Percentiles rank a stretch among this genome's conserved stretches.
These are phyloP conservation scores for Hypomecis atomaria DNA, from an alignment of 2,888 invertebrate genomes.

Conservation along the genomic window DNA sequence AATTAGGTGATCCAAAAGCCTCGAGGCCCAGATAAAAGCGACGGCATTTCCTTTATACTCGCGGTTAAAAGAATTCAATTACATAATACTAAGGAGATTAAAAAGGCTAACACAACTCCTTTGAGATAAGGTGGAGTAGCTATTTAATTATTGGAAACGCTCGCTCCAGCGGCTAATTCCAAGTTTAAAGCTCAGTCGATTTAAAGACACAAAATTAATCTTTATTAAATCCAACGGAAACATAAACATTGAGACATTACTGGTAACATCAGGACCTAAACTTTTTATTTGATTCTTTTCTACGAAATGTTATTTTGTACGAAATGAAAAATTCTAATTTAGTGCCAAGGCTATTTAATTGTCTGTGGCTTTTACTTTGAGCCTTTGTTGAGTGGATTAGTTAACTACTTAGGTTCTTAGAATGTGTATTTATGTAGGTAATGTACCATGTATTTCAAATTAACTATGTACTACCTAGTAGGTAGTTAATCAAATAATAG, in stretches of 20 bases:
- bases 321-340: not conserved
- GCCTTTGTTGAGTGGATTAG: not conserved
- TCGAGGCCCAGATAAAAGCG: slow-evolving; percentile 71
- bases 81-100: slow-evolving; percentile 79
- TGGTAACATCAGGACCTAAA: not conserved
- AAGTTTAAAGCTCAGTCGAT: slow-evolving; percentile 53
- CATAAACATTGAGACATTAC: not conserved
- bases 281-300: not conserved
- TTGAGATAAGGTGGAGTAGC: slow-evolving; percentile 67
- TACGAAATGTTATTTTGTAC: not conserved
- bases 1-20: slow-evolving; percentile 73
- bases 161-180: slow-evolving; percentile 54
- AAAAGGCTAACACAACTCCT: slow-evolving; percentile 77
- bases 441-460: not conserved
- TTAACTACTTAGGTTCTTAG: not conserved
- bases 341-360: slow-evolving; percentile 1
- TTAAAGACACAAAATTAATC: slow-evolving; percentile 40
- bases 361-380: not conserved
- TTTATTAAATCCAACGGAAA: slow-evolving; percentile 27
- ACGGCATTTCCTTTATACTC: slow-evolving; percentile 74
- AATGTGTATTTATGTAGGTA: not conserved
- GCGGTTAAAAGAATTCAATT: slow-evolving; percentile 81
- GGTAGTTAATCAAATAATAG: not conserved
- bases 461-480: too few relatives aligned
- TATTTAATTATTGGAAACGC: slow-evolving; percentile 71